Evolutionary conservation across 2,113 vertebrate genomes (phyloP), one percentile per base, ranked within the genome.

Genomic region (Tupaia chinensis): DNA sequence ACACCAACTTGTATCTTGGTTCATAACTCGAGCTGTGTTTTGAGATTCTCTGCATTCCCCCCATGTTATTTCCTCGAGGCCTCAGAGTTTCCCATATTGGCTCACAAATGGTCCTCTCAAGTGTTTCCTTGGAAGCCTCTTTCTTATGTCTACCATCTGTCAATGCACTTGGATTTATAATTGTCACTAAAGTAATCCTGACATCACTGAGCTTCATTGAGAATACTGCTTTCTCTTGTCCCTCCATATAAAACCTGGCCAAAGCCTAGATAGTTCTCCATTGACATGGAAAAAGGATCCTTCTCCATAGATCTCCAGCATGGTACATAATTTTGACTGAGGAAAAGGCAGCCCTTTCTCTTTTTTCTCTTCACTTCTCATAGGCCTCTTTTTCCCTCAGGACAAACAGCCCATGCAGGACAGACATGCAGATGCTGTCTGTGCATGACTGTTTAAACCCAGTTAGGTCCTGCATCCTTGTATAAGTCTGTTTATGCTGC

Each of bases 361-460:
- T 29, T 44, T 27, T 1, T 2, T n/a, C 9, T 76, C 19, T 5
- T 70, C 6, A 1, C 11, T 44, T 54, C 25, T 53, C 29, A 61
- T 0, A n/a, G 44, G 1, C 9, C 2, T 6, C 1, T 0, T 22
- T 77, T 25, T 3, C 7, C 14, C 27, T 77, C 10, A 27, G 61
- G 19, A 7, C 78, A 44, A 58, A 25, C 6, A 65, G 7, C 4
- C 14, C 29, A 5, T 22, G 9, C 4, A 77, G 22, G 58, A 29
- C 7, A 56, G 53, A 72, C 9, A 1, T 1, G 15, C 23, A 58
- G 23, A 15, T 34, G 66, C 73, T 91, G 65, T 22, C 11, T 1
- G 1, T 56, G 15, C 9, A 15, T 1, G 16, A 44, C 70, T 56
- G 76, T 54, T 61, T 22, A 60, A 9, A 53, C n/a, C 11, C 16